Conservation (phyloP, 2,113 vertebrate species). For the Myxocyprinus asiaticus region DNA sequence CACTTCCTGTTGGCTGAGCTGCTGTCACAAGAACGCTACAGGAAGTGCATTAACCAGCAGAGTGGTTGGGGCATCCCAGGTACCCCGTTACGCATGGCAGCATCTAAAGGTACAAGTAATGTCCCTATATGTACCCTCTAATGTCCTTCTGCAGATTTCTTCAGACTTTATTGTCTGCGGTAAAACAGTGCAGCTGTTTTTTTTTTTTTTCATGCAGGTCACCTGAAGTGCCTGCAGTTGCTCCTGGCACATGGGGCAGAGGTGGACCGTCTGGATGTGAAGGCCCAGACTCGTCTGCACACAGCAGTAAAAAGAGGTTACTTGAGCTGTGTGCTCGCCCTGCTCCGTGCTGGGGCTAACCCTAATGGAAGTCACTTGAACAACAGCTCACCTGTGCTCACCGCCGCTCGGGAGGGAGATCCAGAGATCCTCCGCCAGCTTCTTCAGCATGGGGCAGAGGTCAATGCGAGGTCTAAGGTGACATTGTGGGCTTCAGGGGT, state of each 20-base stretch:
- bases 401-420: constrained; percentile 84
- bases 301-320: constrained; percentile 88
- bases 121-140: neutral
- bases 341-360: constrained; percentile 85
- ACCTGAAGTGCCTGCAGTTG: constrained; percentile 79
- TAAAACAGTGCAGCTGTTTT: neutral
- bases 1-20: constrained; percentile 74
- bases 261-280: constrained; percentile 89
- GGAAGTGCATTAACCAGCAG: constrained; percentile 78
- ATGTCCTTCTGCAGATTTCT: neutral
- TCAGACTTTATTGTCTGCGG: neutral
- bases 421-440: constrained; percentile 79
- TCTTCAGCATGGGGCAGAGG: constrained; percentile 80
- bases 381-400: constrained; percentile 88
- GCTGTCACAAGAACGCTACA: constrained; percentile 81
- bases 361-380: constrained; percentile 87
- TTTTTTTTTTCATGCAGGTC: constrained; percentile 53
- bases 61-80: constrained; percentile 91
- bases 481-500: constrained; percentile 83
- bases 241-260: constrained; percentile 86
- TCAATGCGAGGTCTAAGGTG: constrained; percentile 81
- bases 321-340: constrained; percentile 80
- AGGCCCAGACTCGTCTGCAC: constrained; percentile 94
- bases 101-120: constrained; percentile 65
- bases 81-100: constrained; percentile 85